A percentile compares a stretch with the other conserved stretches of the same genome.
Conservation (phyloP, 2,797 vertebrate species). For the Lagorchestes hirsutus region DNA sequence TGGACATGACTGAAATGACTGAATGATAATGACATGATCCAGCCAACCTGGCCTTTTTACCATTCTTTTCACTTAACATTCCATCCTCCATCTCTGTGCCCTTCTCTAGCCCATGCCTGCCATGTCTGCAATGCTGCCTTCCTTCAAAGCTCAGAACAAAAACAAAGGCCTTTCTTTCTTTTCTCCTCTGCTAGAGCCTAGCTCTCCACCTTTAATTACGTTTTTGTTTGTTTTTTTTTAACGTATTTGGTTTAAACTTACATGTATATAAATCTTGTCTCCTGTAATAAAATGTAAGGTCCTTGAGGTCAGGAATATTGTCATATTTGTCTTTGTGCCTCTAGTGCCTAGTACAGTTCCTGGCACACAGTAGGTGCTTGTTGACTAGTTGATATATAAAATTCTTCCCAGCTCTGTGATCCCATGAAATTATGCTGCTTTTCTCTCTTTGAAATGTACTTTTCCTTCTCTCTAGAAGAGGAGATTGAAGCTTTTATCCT, state of each 20-base stretch:
- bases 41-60: not conserved
- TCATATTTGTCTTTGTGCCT: not conserved
- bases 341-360: not conserved
- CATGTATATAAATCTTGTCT: not conserved
- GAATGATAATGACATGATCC: not conserved
- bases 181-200: not conserved
- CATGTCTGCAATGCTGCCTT: not conserved
- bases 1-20: not conserved
- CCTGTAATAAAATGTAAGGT: not conserved
- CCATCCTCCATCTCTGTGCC: not conserved
- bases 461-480: conserved; percentile 1
- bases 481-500: not conserved
- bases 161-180: not conserved
- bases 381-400: not conserved
- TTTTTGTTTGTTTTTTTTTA: not conserved
- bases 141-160: not conserved
- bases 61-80: not conserved
- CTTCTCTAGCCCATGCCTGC: not conserved
- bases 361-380: not conserved
- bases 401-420: not conserved
- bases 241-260: not conserved
- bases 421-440: not conserved
- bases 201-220: not conserved
- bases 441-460: not conserved
- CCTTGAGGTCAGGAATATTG: not conserved